Conservation (phyloP, 2,113 vertebrate genomes). For the Notiomystis cincta region DNA sequence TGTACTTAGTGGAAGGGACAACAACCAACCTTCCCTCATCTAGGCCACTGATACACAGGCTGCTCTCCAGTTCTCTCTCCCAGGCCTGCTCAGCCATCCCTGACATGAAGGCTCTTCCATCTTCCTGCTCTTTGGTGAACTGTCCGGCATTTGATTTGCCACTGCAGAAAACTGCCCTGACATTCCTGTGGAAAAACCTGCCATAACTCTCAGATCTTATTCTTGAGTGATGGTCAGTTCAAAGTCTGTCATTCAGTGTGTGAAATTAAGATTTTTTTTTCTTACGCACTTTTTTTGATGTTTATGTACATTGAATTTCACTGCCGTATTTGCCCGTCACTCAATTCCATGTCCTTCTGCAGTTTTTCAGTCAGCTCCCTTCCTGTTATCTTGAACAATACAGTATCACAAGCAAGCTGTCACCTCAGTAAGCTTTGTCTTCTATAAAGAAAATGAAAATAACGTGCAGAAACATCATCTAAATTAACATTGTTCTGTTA, state of each 20-base stretch:
- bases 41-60: not conserved
- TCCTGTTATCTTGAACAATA: not conserved
- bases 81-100: not conserved
- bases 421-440: not conserved
- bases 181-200: not conserved
- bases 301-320: not conserved
- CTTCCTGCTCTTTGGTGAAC: not conserved
- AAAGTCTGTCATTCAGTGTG: not conserved
- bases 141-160: not conserved
- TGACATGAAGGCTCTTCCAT: not conserved
- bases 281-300: not conserved
- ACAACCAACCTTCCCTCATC: not conserved
- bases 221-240: not conserved
- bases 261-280: not conserved
- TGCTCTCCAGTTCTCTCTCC: not conserved
- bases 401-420: not conserved
- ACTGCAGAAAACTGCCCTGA: not conserved
- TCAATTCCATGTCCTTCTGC: not conserved
- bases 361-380: not conserved
- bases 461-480: not conserved
- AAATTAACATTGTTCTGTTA: not conserved
- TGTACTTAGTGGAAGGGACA: not conserved
- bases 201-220: not conserved
- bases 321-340: not conserved
- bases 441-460: not conserved